phyloP scores from a whole-genome alignment of 2,797 vertebrate species.

The Epinephelus malabaricus region DNA sequence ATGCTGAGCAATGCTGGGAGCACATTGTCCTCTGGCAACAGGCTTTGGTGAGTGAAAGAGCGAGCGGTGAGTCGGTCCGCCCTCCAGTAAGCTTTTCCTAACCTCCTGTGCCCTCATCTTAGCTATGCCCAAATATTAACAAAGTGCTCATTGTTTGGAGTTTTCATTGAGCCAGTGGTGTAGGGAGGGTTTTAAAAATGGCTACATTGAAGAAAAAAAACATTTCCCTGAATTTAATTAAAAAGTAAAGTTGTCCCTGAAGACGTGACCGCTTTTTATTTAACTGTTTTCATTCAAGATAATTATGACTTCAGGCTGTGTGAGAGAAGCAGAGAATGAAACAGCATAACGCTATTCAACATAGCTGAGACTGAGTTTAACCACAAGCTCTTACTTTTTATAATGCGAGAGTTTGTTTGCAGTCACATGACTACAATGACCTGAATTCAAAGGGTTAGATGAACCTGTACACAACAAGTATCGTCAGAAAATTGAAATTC shows the following conservation, averaged over 20 bases:
- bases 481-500: too few species aligned
- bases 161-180: constrained; percentile 64
- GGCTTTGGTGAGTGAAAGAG: constrained; percentile 48
- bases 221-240: constrained; percentile 65
- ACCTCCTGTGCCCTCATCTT: constrained; percentile 65
- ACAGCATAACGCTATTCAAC: constrained; percentile 26
- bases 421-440: too few species aligned
- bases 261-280: constrained; percentile 57
- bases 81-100: constrained; percentile 71
- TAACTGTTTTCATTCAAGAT: constrained; percentile 53
- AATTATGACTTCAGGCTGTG: constrained; percentile 53
- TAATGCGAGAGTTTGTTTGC: constrained; percentile 31
- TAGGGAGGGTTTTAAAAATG: constrained; percentile 42
- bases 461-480: too few species aligned
- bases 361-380: constrained; percentile 15
- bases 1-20: constrained; percentile 36
- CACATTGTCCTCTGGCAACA: constrained; percentile 52
- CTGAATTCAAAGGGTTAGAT: too few species aligned
- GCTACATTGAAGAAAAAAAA: constrained; percentile 23
- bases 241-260: constrained; percentile 63
- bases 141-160: constrained; percentile 82
- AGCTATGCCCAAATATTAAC: constrained; percentile 79
- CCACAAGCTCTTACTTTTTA: constrained; percentile 6
- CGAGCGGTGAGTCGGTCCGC: constrained; percentile 50
- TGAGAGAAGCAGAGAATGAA: constrained; percentile 7